Base-by-base conservation (phyloP, 2,113 vertebrate species). In the Eolophus roseicapilla region DNA sequence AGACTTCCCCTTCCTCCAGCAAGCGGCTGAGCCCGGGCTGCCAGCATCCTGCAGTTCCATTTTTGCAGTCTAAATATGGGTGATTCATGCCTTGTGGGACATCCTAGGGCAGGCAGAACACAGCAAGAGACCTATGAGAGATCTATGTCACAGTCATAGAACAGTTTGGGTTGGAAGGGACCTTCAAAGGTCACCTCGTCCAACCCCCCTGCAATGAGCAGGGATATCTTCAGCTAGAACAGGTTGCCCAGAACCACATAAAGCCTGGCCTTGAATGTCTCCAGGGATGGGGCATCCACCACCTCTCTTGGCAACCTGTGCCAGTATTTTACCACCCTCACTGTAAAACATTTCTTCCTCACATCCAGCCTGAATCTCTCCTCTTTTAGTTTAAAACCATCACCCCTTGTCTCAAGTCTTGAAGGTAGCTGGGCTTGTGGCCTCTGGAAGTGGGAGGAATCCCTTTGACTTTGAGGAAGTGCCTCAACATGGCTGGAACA, bases 1-100 rank as follows among this genome's bases (percentile, higher is more conserved):
- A 88, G 77, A 92, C 89, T 95, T 96, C 93, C 92, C 59, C 60
- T 94, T 96, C 91, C 94, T 91, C 70, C 44, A 73, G 76, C 3
- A 3, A 89, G 37, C 9, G 4, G 25, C 76, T 4, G 7, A 88
- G 62, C 44, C n/a, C 4, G 13, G 55, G 68, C 55, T 64, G 89
- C 24, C 24, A 1, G 70, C 78, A 89, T 91, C 94, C 95, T 87
- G 77, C 4, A 0, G 83, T n/a, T 92, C 80, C 29, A 1, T 47
- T 75, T 9, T 5, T 57, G 41, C 4, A 1, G 47, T 35, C 52
- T 86, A 91, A 82, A 82, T 75, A 64, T 9, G 33, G 83, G 77
- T 68, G 80, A 81, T 0, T 43, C 69, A 71, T 47, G 60, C 43
- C 25, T 55, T 71, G 24, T 57, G 81, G 43, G 77, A 92, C 35